Percentiles rank a stretch among this genome's conserved stretches.
These are phyloP conservation scores for Melanophora roralis DNA, from an alignment of 2,888 invertebrate species.

Conservation along the genomic window DNA sequence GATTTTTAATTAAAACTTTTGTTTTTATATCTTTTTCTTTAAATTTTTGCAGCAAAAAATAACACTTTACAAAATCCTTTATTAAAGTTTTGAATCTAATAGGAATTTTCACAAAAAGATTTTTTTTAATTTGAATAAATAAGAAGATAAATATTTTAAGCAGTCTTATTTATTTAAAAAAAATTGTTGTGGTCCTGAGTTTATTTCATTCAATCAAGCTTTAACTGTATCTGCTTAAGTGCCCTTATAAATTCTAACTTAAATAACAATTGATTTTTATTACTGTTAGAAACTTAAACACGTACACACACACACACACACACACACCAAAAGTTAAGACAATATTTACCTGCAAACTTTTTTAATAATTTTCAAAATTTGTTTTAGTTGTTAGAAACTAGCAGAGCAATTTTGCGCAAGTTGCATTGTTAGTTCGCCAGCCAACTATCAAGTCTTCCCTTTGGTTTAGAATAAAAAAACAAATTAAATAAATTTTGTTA, in stretches of 20 bases:
- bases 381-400: background rate
- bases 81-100: too few species aligned
- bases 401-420: conserved; percentile 2
- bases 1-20: background rate
- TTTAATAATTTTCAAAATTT: background rate
- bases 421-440: background rate
- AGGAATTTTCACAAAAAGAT: background rate
- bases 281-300: conserved; percentile 23
- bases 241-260: conserved; percentile 23
- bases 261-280: conserved; percentile 38
- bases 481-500: conserved; percentile 23
- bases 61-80: background rate
- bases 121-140: too few species aligned
- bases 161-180: background rate
- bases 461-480: conserved; percentile 36
- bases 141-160: too few species aligned
- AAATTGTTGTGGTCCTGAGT: too few species aligned
- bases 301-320: background rate
- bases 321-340: background rate
- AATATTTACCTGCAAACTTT: conserved; percentile 2
- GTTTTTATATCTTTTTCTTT: background rate
- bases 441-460: conserved; percentile 29
- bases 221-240: background rate
- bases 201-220: background rate
- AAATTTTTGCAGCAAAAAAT: too few species aligned